Conservation (phyloP, 2,113 vertebrate genomes). For the Pelvicachromis taeniatus region DNA sequence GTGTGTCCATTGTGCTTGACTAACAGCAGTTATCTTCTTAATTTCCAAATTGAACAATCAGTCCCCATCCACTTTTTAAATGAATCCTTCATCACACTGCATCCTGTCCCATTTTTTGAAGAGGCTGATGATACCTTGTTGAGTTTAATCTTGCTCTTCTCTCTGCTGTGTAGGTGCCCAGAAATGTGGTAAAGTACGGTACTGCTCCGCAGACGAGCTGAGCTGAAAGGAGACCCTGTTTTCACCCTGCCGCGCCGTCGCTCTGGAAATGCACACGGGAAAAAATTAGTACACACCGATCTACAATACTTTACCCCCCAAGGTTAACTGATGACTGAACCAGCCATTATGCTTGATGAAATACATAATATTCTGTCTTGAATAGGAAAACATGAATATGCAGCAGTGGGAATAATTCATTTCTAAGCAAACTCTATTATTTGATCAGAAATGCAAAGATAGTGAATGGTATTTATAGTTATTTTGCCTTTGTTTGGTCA, state of each 20-base stretch:
- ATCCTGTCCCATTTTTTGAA: not conserved
- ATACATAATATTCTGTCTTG: conserved; percentile 32
- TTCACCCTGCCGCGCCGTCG: conserved; percentile 84
- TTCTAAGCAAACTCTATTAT: conserved; percentile 7
- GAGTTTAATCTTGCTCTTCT: conserved; percentile 96
- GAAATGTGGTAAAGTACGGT: conserved; percentile 96
- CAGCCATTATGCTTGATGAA: conserved; percentile 49
- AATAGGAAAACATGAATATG: conserved; percentile 42
- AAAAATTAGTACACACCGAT: not conserved
- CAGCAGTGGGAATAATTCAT: not conserved
- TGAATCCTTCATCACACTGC: not conserved
- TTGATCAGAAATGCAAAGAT: not conserved
- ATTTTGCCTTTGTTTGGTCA: not conserved
- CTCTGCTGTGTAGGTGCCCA: conserved; percentile 91
- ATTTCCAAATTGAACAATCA: not conserved
- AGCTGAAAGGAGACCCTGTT: conserved; percentile 83
- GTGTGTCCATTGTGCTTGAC: not conserved
- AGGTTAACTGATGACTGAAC: conserved; percentile 32
- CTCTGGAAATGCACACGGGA: conserved; percentile 73
- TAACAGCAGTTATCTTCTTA: not conserved
- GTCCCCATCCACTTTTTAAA: not conserved
- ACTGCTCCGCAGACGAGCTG: conserved; percentile 83
- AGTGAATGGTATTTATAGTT: not conserved
- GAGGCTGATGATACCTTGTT: conserved; percentile 80
- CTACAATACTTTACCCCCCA: conserved; percentile 33